phyloP scores from a whole-genome alignment of 1,140 invertebrate species.

The Temnothorax curvispinosus region DNA sequence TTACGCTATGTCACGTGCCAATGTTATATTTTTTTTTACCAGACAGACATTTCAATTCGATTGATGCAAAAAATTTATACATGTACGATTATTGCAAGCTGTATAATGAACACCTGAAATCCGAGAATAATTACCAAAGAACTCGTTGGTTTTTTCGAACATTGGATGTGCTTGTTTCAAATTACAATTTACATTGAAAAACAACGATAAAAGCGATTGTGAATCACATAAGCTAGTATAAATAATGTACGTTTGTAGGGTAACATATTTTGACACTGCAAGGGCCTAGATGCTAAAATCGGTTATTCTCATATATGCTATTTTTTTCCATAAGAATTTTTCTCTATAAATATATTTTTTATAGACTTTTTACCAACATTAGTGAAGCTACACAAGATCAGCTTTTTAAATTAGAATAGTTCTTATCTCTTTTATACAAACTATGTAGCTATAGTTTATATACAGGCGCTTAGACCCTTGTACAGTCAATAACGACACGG shows the following conservation, averaged over 20 bases:
- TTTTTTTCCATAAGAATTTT: conserved; percentile 10
- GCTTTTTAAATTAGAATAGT: conserved; percentile 22
- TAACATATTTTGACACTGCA: conserved; percentile 16
- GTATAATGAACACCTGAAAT: not conserved
- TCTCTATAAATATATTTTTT: conserved; percentile 50
- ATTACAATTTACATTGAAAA: not conserved
- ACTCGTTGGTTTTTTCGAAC: not conserved
- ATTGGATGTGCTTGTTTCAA: not conserved
- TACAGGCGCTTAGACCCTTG: conserved; percentile 1
- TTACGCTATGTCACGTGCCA: not conserved
- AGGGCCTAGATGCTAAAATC: conserved; percentile 1
- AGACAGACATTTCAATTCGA: conserved; percentile 28
- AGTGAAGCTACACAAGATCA: not conserved
- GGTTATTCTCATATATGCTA: not conserved
- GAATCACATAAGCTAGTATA: not conserved
- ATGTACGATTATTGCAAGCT: not conserved
- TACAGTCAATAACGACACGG: not conserved
- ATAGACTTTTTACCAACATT: conserved; percentile 6
- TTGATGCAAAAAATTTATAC: not conserved
- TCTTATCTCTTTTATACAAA: conserved; percentile 19
- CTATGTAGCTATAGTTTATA: not conserved
- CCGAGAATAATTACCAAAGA: conserved; percentile 12
- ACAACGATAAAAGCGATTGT: not conserved
- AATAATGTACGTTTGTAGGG: conserved; percentile 11
- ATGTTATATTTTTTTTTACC: conserved; percentile 18